Evolutionary conservation across 2,888 invertebrate genomes (phyloP).

Genomic region (Rotaria socialis): DNA sequence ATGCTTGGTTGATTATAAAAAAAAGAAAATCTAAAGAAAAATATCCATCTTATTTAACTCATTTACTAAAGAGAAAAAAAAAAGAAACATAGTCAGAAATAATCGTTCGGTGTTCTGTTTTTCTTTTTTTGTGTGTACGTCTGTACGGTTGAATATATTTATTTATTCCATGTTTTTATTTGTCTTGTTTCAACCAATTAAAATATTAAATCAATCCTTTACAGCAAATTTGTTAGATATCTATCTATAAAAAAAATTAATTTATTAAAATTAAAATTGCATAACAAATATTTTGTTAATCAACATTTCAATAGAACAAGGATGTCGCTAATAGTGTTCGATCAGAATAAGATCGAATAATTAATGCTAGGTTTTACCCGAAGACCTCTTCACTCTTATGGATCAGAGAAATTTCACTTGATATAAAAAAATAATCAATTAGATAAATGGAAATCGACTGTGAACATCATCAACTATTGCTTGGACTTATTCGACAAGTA

Average conservation of each 20-base stretch:
- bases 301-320: background rate
- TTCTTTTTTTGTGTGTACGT: background rate
- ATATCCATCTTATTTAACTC: background rate
- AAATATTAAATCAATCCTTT: background rate
- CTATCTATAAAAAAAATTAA: no score
- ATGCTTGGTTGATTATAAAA: background rate
- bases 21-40: background rate
- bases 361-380: background rate
- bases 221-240: no score
- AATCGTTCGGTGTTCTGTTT: constrained; percentile 17
- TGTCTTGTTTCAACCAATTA: background rate
- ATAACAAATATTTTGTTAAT: no score
- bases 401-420: background rate
- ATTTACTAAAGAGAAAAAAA: background rate
- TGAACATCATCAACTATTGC: background rate
- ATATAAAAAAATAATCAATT: background rate
- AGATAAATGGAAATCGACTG: background rate
- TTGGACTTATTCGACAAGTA: background rate
- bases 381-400: background rate
- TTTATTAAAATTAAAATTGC: no score
- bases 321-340: background rate
- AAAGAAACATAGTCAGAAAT: background rate
- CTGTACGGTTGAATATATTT: background rate
- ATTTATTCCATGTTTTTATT: background rate
- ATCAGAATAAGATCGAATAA: background rate